A percentile compares a stretch with the other conserved stretches of the same genome.
phyloP scores from a whole-genome alignment of 2,888 invertebrate genomes.

The Nephrocerus scutellatus region DNA sequence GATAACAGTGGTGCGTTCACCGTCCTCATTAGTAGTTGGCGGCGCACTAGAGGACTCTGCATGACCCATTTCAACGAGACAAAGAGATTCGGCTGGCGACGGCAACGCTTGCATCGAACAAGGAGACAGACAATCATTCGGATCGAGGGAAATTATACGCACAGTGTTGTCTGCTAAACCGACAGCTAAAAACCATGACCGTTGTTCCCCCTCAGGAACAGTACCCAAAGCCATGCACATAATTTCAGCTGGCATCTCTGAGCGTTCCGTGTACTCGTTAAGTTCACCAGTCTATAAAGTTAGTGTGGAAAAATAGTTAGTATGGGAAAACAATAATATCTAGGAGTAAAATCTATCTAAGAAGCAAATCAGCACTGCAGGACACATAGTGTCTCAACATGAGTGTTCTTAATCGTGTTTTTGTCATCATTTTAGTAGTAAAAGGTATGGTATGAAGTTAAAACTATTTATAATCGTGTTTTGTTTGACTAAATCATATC shows the following conservation, averaged over 20 bases:
- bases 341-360: conserved; percentile 5
- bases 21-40: conserved; percentile 40
- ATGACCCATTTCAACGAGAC: conserved; percentile 89
- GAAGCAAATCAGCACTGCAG: conserved; percentile 46
- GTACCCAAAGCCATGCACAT: conserved; percentile 97
- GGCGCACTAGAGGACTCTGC: conserved; percentile 54
- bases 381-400: conserved; percentile 48
- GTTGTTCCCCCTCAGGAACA: conserved; percentile 89
- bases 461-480: background rate
- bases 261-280: conserved; percentile 96
- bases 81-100: conserved; percentile 91
- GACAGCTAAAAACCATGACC: conserved; percentile 92
- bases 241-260: conserved; percentile 94
- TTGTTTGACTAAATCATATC: background rate
- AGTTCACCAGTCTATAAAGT: conserved; percentile 82
- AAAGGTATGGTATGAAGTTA: background rate
- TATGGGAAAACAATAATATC: background rate
- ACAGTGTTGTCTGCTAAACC: conserved; percentile 95
- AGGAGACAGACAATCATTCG: conserved; percentile 88
- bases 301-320: background rate
- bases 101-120: conserved; percentile 96
- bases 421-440: conserved; percentile 38
- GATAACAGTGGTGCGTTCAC: conserved; percentile 44
- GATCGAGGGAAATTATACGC: conserved; percentile 93
- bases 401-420: conserved; percentile 42